Base-by-base conservation (phyloP, 92 coral and sea anemone genomes). In the Plumapathes pennacea region DNA sequence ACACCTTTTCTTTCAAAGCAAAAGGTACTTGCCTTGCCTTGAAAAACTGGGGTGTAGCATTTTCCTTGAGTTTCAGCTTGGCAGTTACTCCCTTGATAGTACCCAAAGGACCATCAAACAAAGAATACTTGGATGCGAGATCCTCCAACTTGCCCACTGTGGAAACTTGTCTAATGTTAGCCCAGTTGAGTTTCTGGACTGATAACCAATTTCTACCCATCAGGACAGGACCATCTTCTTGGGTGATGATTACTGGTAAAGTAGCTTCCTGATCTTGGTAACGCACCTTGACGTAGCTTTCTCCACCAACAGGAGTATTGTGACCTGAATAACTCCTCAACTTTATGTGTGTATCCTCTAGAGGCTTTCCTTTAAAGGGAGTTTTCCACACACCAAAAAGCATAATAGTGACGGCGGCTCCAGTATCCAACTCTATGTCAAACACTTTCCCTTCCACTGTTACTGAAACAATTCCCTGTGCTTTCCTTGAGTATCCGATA, bases 171-270 rank as follows among this genome's bases (percentile, higher is more conserved):
- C 40, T 42, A 14, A 77, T 60, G 34, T 77, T 54, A 50, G 53
- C 56, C 67, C 72, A 78, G 10, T 69, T 58, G 24, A 78, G 18
- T 32, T 27, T 70, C 13, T 53, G 48, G 13, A 53, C 36, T 12
- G 82, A 47, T 60, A 75, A 17, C 82, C 69, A 75, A 46, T 57
- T 58, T 22, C 69, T 43, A 40, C 49, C 60, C 55, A 64, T 62
- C 25, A 73, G 27, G 14, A 55, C 63, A 32, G 65, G 63, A 25
- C 81, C 81, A 43, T 64, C 54, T 11, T 42, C 53, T 31, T 45
- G 48, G 6, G 73, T 63, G 43, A 43, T 58, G 37, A 64, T 64
- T 32, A 73, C 55, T 18, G 76, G 59, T 10, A 69, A 38, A 20
- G 20, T 41, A 17, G 62, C 67, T 67, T 67, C 15, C 18, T 73